phyloP scores from a whole-genome alignment of 1,140 invertebrate genomes.

The Latrodectus geometricus region DNA sequence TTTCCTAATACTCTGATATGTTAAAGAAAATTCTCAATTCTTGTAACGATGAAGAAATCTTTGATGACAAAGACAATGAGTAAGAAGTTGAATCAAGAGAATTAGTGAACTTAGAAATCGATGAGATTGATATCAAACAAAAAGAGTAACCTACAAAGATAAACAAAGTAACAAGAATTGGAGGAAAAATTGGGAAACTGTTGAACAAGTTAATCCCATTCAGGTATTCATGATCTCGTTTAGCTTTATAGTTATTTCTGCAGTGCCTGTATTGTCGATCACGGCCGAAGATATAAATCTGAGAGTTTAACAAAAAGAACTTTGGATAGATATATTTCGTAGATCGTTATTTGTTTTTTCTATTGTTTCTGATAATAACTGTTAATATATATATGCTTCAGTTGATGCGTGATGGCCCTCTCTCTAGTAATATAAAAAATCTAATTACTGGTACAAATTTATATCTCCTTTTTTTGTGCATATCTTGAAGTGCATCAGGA shows the following conservation, averaged over 20 bases:
- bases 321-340: too few relatives aligned
- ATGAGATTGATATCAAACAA: constrained; percentile 16
- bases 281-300: too few relatives aligned
- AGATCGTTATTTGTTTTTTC: background rate
- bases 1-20: too few relatives aligned
- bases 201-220: background rate
- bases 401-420: background rate
- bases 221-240: constrained; percentile 24
- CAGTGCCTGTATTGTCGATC: constrained; percentile 1
- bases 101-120: background rate
- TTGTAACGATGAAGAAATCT: background rate
- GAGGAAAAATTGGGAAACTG: constrained; percentile 12
- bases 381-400: background rate
- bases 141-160: background rate
- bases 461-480: background rate
- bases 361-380: background rate
- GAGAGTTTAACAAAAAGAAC: too few relatives aligned
- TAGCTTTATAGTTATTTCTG: background rate
- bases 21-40: too few relatives aligned
- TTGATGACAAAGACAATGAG: background rate
- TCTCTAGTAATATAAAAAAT: background rate
- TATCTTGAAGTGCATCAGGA: background rate
- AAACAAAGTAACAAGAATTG: constrained; percentile 4
- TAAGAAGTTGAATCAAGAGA: background rate
- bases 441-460: background rate